Evolutionary conservation across 2,888 invertebrate species (phyloP).

Genomic region (Eupsilia transversa): DNA sequence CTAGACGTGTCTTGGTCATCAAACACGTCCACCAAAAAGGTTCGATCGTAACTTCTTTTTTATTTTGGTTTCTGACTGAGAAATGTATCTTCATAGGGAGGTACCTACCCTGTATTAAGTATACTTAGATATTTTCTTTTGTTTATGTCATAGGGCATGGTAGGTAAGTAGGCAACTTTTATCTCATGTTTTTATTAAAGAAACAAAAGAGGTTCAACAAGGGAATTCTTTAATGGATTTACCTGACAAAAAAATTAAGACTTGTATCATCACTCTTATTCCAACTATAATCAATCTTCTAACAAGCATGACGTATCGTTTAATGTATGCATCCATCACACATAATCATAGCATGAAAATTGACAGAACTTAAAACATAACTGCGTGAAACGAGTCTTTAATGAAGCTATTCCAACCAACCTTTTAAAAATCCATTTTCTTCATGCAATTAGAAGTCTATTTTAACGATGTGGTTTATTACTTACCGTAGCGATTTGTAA

Average conservation of each 20-base stretch:
- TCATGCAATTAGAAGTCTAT: neutral
- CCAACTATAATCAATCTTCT: neutral
- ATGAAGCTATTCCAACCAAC: neutral
- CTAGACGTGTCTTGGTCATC: slow-evolving; percentile 13
- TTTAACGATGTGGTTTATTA: neutral
- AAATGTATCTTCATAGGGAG: too few relatives aligned
- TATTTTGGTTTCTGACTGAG: neutral
- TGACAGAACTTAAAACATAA: slow-evolving; percentile 3
- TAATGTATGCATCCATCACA: neutral
- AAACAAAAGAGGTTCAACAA: neutral
- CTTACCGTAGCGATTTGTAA: neutral
- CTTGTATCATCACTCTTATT: neutral
- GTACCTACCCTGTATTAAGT: too few relatives aligned
- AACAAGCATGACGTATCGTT: neutral
- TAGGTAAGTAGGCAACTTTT: too few relatives aligned
- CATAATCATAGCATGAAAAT: slow-evolving; percentile 13
- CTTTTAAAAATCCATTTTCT: neutral
- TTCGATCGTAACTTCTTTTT: neutral
- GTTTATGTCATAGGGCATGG: too few relatives aligned
- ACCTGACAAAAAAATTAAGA: neutral
- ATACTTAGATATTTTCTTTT: too few relatives aligned
- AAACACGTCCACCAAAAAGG: slow-evolving; percentile 6
- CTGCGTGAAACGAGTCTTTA: neutral
- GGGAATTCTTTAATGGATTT: too few relatives aligned
- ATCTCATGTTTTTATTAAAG: neutral